phyloP scores from a whole-genome alignment of 2,888 invertebrate species.

The Epistrophe grossulariae region DNA sequence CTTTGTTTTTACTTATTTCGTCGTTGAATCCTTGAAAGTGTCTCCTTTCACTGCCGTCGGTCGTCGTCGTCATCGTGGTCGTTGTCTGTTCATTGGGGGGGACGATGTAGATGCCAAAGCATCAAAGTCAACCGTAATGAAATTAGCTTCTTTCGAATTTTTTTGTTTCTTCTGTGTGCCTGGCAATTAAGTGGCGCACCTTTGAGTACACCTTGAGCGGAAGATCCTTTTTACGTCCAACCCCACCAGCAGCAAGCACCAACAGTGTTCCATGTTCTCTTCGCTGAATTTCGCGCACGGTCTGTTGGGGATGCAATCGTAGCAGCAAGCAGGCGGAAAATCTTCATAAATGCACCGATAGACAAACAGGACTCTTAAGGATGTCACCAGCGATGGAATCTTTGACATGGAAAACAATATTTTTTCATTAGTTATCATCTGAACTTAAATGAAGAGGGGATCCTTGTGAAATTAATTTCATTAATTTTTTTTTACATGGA shows the following conservation, averaged over 20 bases:
- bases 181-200: conserved; percentile 76
- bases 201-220: conserved; percentile 75
- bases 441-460: conserved; percentile 45
- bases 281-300: conserved; percentile 42
- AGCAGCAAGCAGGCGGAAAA: conserved; percentile 52
- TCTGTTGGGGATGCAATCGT: conserved; percentile 66
- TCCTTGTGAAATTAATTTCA: conserved; percentile 73
- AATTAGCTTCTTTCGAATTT: conserved; percentile 60
- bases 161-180: conserved; percentile 53
- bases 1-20: conserved; percentile 62
- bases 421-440: conserved; percentile 60
- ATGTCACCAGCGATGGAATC: conserved; percentile 61
- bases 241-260: neutral
- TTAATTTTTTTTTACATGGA: conserved; percentile 23
- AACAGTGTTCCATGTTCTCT: neutral
- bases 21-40: conserved; percentile 60
- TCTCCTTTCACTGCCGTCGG: conserved; percentile 36
- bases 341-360: conserved; percentile 71
- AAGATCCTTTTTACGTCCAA: conserved; percentile 46
- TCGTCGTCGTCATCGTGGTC: neutral
- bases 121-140: conserved; percentile 76
- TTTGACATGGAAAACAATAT: conserved; percentile 54
- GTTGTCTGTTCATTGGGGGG: conserved; percentile 61
- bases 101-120: conserved; percentile 35
- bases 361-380: conserved; percentile 68